phyloP scores from a whole-genome alignment of 2,797 vertebrate genomes.

The Clamator glandarius region DNA sequence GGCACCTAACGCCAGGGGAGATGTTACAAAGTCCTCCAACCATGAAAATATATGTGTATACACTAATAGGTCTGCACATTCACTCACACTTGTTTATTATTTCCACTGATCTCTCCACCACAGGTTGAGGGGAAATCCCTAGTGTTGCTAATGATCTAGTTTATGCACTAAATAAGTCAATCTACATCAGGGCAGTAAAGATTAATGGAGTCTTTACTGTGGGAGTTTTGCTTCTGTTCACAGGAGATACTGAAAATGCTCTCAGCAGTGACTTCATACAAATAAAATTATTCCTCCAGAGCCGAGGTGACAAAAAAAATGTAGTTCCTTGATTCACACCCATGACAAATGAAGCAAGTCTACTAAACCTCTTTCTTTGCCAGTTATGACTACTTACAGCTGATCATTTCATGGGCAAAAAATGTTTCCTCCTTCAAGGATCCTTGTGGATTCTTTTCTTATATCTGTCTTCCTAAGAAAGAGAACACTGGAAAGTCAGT shows the following conservation, averaged over 20 bases:
- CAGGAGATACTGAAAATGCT: conserved; percentile 3
- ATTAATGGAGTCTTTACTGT: conserved; percentile 30
- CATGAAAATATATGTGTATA: background rate
- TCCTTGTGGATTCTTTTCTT: background rate
- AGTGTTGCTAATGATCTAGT: conserved; percentile 20
- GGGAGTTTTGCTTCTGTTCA: conserved; percentile 23
- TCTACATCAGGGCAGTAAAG: conserved; percentile 46
- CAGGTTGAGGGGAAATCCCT: background rate
- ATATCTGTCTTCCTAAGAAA: background rate
- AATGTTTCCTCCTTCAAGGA: background rate
- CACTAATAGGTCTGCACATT: background rate
- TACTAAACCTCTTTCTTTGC: background rate
- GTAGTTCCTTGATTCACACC: background rate
- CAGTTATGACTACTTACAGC: background rate
- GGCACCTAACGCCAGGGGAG: background rate
- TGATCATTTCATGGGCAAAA: background rate
- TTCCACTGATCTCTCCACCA: background rate
- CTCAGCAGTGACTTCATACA: background rate
- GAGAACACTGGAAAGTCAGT: background rate
- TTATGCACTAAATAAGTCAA: conserved; percentile 27
- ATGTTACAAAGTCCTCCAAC: background rate
- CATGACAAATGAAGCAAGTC: background rate
- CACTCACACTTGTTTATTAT: background rate
- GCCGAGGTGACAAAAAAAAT: background rate
- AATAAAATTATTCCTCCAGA: background rate